Evolutionary conservation across 2,113 vertebrate species (phyloP).

Genomic region (Crotalus horridus): DNA sequence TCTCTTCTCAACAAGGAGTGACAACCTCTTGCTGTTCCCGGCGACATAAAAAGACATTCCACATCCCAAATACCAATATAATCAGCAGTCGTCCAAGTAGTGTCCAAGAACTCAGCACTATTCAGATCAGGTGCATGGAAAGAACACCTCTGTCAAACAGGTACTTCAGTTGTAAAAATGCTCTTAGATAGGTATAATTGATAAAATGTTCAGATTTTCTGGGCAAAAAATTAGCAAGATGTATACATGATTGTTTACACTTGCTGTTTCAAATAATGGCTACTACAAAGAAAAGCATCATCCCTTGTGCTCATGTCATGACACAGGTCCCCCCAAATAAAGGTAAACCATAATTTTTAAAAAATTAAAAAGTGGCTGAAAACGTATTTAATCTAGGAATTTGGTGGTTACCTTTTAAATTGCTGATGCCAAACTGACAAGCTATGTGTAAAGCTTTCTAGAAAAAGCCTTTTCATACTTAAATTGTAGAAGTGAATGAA

Average conservation of each 20-base stretch:
- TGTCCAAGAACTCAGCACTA: slow-evolving; percentile 93
- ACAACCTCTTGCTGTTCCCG: slow-evolving; percentile 86
- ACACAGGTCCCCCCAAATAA: neutral
- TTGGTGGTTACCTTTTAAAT: neutral
- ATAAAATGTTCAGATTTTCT: neutral
- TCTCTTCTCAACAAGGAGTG: slow-evolving; percentile 79
- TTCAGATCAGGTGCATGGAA: slow-evolving; percentile 88
- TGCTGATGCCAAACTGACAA: neutral
- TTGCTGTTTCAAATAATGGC: neutral
- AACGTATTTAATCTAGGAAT: neutral
- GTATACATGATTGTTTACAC: neutral
- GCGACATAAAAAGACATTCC: slow-evolving; percentile 86
- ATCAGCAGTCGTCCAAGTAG: slow-evolving; percentile 73
- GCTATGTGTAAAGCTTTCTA: neutral
- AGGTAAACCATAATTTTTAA: neutral
- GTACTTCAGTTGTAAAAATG: slow-evolving; percentile 46
- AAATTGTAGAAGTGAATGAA: neutral
- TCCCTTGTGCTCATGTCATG: neutral
- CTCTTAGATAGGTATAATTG: fast-evolving
- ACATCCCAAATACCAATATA: slow-evolving; percentile 79
- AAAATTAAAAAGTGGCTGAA: neutral
- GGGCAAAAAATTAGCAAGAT: neutral
- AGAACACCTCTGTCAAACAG: slow-evolving; percentile 83
- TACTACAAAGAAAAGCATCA: neutral
- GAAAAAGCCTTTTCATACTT: neutral